Evolutionary conservation across 1,140 invertebrate genomes (phyloP).

Genomic region (Marisa cornuarietis): DNA sequence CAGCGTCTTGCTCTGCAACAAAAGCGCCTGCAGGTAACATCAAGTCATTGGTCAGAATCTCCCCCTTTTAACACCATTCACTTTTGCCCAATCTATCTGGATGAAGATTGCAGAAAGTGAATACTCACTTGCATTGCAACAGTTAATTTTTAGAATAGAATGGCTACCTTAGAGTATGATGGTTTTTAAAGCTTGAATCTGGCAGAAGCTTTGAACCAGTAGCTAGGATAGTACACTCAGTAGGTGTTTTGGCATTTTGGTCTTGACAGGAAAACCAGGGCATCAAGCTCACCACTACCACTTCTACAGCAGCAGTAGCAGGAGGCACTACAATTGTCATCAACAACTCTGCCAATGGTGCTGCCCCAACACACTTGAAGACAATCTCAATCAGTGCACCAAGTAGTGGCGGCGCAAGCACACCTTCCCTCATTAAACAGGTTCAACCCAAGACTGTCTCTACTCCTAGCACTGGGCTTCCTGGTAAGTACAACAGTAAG

Average conservation of each 20-base stretch:
- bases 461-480: conserved; percentile 29
- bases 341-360: conserved; percentile 31
- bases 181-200: too few relatives aligned
- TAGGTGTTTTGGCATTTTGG: too few relatives aligned
- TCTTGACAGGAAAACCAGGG: conserved; percentile 55
- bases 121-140: too few relatives aligned
- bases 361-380: conserved; percentile 31
- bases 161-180: too few relatives aligned
- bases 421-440: conserved; percentile 49
- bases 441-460: conserved; percentile 57
- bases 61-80: too few relatives aligned
- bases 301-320: conserved; percentile 24
- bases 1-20: conserved; percentile 88
- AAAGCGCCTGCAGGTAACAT: conserved; percentile 71
- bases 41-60: too few relatives aligned
- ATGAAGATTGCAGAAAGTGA: too few relatives aligned
- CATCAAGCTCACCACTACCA: conserved; percentile 33
- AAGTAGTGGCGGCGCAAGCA: conserved; percentile 35
- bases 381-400: conserved; percentile 38
- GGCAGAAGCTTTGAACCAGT: too few relatives aligned
- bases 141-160: too few relatives aligned
- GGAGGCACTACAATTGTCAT: conserved; percentile 45
- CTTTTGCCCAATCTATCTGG: too few relatives aligned
- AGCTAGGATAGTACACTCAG: too few relatives aligned
- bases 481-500: neutral